phyloP scores from a whole-genome alignment of 2,113 vertebrate species.

The Rhombomys opimus region DNA sequence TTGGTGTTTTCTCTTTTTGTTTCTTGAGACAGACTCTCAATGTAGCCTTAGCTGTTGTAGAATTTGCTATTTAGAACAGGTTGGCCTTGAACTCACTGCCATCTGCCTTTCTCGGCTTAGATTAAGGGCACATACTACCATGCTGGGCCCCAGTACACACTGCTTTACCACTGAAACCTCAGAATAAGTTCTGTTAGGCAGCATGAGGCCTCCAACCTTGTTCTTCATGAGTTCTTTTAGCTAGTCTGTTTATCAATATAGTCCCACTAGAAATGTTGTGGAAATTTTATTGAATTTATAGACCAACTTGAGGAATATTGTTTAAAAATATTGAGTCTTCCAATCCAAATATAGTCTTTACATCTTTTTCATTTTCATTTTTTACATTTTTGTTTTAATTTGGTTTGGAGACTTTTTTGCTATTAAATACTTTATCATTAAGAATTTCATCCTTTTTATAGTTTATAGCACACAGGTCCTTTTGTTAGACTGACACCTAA shows the following conservation, averaged over 20 bases:
- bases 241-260: not conserved
- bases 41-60: not conserved
- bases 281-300: not conserved
- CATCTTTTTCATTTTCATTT: not conserved
- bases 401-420: not conserved
- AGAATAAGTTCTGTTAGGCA: not conserved
- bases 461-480: not conserved
- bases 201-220: not conserved
- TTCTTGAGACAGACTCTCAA: not conserved
- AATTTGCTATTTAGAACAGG: not conserved
- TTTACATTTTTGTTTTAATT: not conserved
- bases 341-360: not conserved
- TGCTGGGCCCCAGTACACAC: not conserved
- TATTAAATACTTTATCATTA: not conserved
- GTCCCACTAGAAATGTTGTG: not conserved
- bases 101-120: not conserved
- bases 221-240: not conserved
- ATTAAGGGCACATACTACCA: not conserved
- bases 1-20: not conserved
- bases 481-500: conserved; percentile 4
- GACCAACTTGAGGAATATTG: not conserved
- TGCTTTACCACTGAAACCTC: not conserved
- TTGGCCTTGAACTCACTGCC: not conserved
- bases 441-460: not conserved
- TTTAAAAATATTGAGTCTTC: conserved; percentile 20